Evolutionary conservation across 2,797 vertebrate genomes (phyloP), one percentile per base, ranked within the genome.

Genomic region (Setipinna tenuifilis): DNA sequence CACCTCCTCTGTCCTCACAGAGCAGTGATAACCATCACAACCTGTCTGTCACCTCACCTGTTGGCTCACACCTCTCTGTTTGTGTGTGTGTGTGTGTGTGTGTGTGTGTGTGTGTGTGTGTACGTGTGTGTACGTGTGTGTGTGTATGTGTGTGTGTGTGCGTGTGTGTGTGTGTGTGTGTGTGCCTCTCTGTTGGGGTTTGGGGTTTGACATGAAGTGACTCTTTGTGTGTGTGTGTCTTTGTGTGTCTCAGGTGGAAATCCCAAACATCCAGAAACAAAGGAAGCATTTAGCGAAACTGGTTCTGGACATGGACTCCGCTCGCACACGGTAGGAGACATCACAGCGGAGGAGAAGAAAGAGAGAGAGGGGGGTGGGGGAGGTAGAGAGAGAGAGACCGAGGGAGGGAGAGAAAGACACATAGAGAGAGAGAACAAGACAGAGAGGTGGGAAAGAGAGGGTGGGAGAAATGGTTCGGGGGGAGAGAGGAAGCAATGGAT

Each of bases 181-280:
- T 65, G 9, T 65, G 61, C n/a, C 61, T 65, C 61, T 10, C 61
- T 65, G 61, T 25, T 71, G 25, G 14, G 25, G 12, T 78, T 78
- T 16, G 6, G 71, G 7, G 35, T 85, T 83, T 90, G 89, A 83
- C 89, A 82, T 57, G 58, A n/a, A 50, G 80, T 75, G 87, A 83
- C 87, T 87, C 83, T 89, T 23, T 90, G 57, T 85, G 88, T 84
- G 35, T 86, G 85, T 46, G 16, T 48, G 10, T 28, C 84, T 57
- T 54, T 46, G n/a, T n/a, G n/a, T n/a, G 85, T 57, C 54, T 78
- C 93, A 99, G 98, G 97, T 98, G 91, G 98, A 99, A 93, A 99
- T 99, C 91, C 98, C 98, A 46, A 99, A 99, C 82, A 99, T 99
- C 93, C 98, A 99, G 91, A 99, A 99, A 93, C 98, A 99, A 94